Conservation (phyloP, 2,888 invertebrate genomes). For the Mystacides longicornis region DNA sequence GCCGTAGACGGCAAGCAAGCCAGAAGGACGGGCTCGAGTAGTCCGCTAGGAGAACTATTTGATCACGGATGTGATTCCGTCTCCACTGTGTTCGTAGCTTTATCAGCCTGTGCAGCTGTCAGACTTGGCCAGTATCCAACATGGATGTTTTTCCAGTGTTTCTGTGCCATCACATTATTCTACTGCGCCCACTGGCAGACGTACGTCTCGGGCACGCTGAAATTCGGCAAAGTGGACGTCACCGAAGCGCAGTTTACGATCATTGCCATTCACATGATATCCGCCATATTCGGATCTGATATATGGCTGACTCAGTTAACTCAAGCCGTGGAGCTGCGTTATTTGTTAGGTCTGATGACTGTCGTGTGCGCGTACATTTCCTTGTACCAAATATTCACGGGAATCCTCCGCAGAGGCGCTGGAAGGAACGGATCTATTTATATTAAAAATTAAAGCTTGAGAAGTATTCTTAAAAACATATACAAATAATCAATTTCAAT, state of each 20-base stretch:
- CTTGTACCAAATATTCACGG: slow-evolving; percentile 63
- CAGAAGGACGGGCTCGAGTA: slow-evolving; percentile 82
- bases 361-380: slow-evolving; percentile 64
- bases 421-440: slow-evolving; percentile 99
- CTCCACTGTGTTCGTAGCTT: slow-evolving; percentile 94
- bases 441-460: too few relatives aligned
- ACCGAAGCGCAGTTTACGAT: slow-evolving; percentile 97
- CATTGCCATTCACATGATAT: slow-evolving; percentile 78
- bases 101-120: slow-evolving; percentile 92
- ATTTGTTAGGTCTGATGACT: slow-evolving; percentile 68
- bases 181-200: slow-evolving; percentile 99
- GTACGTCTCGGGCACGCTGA: slow-evolving; percentile 91
- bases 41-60: slow-evolving; percentile 94
- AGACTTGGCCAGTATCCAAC: slow-evolving; percentile 87
- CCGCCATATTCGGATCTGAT: slow-evolving; percentile 77
- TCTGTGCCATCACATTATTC: slow-evolving; percentile 90
- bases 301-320: slow-evolving; percentile 72
- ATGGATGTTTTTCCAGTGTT: slow-evolving; percentile 92
- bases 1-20: slow-evolving; percentile 99
- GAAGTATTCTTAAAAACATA: too few relatives aligned
- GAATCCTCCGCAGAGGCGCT: slow-evolving; percentile 83
- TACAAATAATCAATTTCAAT: too few relatives aligned
- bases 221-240: slow-evolving; percentile 90
- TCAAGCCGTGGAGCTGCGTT: slow-evolving; percentile 62
- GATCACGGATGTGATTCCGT: slow-evolving; percentile 99